Percentiles rank a stretch among this genome's conserved stretches.
Evolutionary conservation across 1,140 invertebrate genomes (phyloP).

Genomic region (Drosophila eugracilis): DNA sequence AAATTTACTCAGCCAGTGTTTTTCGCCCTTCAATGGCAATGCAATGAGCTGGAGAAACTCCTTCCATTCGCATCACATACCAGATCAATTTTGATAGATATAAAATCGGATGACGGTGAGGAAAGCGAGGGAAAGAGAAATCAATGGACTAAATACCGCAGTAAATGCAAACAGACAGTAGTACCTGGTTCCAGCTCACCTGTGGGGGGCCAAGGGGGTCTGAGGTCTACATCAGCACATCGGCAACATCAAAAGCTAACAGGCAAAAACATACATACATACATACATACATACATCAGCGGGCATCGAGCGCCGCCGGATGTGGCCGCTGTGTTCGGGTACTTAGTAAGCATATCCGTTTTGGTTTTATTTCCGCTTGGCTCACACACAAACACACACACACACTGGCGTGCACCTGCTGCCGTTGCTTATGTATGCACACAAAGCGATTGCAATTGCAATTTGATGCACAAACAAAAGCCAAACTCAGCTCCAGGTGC

Average conservation of each 20-base stretch:
- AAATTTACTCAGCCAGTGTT: slow-evolving; percentile 44
- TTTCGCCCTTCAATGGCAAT: slow-evolving; percentile 33
- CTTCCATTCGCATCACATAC: slow-evolving; percentile 23
- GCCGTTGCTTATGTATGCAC: slow-evolving; percentile 53
- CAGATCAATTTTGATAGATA: slow-evolving; percentile 30
- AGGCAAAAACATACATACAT: not conserved
- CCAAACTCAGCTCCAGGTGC: slow-evolving; percentile 30
- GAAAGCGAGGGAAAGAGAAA: not conserved
- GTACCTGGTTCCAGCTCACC: slow-evolving; percentile 9
- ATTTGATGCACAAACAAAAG: slow-evolving; percentile 80
- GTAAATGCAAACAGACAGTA: slow-evolving; percentile 28
- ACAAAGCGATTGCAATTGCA: slow-evolving; percentile 70
- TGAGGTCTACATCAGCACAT: slow-evolving; percentile 19
- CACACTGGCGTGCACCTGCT: slow-evolving; percentile 6
- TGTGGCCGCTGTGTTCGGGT: slow-evolving; percentile 74
- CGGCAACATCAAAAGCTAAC: slow-evolving; percentile 7
- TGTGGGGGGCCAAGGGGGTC: not conserved
- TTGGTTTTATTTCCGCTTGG: slow-evolving; percentile 78
- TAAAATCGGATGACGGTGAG: slow-evolving; percentile 10
- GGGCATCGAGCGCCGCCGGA: slow-evolving; percentile 46
- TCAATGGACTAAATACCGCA: slow-evolving; percentile 44
- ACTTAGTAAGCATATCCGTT: slow-evolving; percentile 82
- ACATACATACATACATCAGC: slow-evolving; percentile 11
- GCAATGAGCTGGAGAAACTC: slow-evolving; percentile 43
- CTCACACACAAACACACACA: slow-evolving; percentile 16